Base-by-base conservation (phyloP, 2,888 invertebrate genomes). In the Camptogramma bilineatum region DNA sequence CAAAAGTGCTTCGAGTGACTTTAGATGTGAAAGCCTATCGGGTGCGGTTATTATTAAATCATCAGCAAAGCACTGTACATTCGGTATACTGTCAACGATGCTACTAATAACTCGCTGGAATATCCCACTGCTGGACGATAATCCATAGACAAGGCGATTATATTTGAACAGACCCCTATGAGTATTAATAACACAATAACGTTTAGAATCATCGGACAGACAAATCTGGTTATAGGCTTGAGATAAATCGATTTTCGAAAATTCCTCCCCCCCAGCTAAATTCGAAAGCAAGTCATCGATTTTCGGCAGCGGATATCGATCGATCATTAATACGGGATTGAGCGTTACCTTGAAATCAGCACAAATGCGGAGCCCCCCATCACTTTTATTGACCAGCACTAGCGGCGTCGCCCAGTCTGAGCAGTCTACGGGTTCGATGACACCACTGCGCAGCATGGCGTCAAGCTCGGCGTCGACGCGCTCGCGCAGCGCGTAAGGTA, bases 401-500 rank as follows among this genome's bases (percentile, higher is more conserved):
- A 54, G 46, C 10, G 54, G 54, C 46, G 54, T 28, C 13, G 74
- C 74, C 74, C 73, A 76, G 60, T 76, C 75, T 19, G 76, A 73
- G 65, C 68, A 56, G 42, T 74, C 71, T 8, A 54, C 54, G 10
- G 54, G 54, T 17, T 54, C 54, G 4, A 78, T 73, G 64, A 77
- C 62, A 21, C 73, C 73, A 52, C 55, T 62, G 21, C 72, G 72
- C 69, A 73, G 71, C 75, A 76, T 73, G 0, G 58, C 54, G 57
- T 76, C 73, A 5, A 76, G 64, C 64, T 73, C 73, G 17, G 70
- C 68, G 46, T 75, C 74, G n/a, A 75, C 71, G 19, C 64, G 71
- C 52, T 48, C 66, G 39, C 63, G 66, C 66, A 73, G 61, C 62
- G 74, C 72, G 60, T 69, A 74, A 8, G 73, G 70, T 54, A 75